phyloP scores from a whole-genome alignment of 2,888 invertebrate species.

The Tethea ocularis region DNA sequence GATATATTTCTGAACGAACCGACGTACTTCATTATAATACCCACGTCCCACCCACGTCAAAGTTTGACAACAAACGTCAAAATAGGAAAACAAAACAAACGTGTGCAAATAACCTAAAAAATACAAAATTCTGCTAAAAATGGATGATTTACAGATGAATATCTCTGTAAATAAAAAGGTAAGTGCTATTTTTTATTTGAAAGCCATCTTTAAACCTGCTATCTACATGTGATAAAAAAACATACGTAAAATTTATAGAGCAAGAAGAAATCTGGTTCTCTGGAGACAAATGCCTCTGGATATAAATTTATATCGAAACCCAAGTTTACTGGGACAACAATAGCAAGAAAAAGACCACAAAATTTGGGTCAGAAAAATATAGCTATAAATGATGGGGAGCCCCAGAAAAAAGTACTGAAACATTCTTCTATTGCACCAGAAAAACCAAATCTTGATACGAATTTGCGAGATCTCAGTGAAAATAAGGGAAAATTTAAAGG shows the following conservation, averaged over 20 bases:
- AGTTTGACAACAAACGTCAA: constrained; percentile 15
- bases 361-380: constrained; percentile 40
- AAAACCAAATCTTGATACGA: constrained; percentile 53
- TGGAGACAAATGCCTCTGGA: constrained; percentile 55
- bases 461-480: constrained; percentile 71
- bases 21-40: background rate
- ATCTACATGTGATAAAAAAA: constrained; percentile 12
- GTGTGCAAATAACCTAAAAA: constrained; percentile 58
- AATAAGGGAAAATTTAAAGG: constrained; percentile 75
- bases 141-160: constrained; percentile 81
- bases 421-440: constrained; percentile 24
- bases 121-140: constrained; percentile 35
- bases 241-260: constrained; percentile 48
- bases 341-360: constrained; percentile 73
- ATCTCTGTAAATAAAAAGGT: constrained; percentile 68
- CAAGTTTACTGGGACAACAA: constrained; percentile 70
- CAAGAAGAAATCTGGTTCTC: constrained; percentile 47
- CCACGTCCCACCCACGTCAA: background rate
- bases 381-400: constrained; percentile 47
- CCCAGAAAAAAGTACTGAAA: constrained; percentile 58
- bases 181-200: constrained; percentile 22
- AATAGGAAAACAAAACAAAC: constrained; percentile 35
- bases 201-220: background rate
- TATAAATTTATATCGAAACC: constrained; percentile 75
- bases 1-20: constrained; percentile 4